These are phyloP conservation scores for Macquaria australasica DNA, from an alignment of 2,113 vertebrate genomes.

Conservation along the genomic window DNA sequence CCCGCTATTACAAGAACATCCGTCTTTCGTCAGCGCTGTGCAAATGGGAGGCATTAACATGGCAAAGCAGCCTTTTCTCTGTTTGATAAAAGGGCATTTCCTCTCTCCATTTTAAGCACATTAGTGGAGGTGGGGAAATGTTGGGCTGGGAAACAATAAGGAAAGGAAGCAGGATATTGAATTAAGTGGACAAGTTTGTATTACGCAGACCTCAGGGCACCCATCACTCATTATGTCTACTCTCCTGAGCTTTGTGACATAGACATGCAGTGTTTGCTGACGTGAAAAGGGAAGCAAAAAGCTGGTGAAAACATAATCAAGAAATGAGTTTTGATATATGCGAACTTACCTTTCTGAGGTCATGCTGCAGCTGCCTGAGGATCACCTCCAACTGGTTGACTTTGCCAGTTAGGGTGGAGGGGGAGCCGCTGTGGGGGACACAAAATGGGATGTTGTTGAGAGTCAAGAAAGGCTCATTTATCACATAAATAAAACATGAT, in stretches of 20 bases:
- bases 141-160: slow-evolving; percentile 65
- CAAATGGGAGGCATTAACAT: slow-evolving; percentile 69
- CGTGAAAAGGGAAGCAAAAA: slow-evolving; percentile 10
- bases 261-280: slow-evolving; percentile 31
- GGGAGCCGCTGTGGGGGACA: slow-evolving; percentile 74
- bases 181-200: slow-evolving; percentile 73
- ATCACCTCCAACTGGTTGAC: slow-evolving; percentile 97
- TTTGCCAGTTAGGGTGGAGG: slow-evolving; percentile 94
- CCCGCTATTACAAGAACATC: slow-evolving; percentile 64
- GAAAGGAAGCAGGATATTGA: slow-evolving; percentile 79
- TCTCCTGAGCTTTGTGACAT: slow-evolving; percentile 45
- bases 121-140: slow-evolving; percentile 64
- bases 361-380: slow-evolving; percentile 94
- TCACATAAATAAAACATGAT: not conserved
- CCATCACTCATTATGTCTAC: slow-evolving; percentile 57
- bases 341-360: slow-evolving; percentile 91
- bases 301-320: slow-evolving; percentile 13
- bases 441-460: not conserved
- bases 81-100: slow-evolving; percentile 66
- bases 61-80: slow-evolving; percentile 59
- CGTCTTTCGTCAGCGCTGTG: slow-evolving; percentile 47
- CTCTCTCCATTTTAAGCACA: slow-evolving; percentile 64
- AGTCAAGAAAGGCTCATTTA: not conserved
- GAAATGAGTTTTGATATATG: not conserved
- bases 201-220: slow-evolving; percentile 58